These are phyloP conservation scores for Synodontis membranacea DNA, from an alignment of 2,113 vertebrate species.

Conservation along the genomic window DNA sequence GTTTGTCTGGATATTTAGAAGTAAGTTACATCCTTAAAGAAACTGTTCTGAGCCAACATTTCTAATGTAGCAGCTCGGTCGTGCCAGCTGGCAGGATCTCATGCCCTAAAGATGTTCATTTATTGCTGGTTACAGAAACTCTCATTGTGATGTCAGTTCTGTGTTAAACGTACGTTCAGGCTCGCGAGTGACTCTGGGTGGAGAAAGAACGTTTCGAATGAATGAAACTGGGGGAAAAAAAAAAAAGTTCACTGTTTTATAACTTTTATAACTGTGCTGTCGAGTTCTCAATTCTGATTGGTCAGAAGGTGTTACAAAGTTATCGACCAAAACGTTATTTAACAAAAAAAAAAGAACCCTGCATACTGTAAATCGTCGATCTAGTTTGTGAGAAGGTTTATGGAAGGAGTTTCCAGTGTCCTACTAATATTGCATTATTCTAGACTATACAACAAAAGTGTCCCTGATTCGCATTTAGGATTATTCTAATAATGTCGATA, in stretches of 20 bases:
- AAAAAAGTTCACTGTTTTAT: too few species aligned
- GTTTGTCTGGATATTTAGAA: not conserved
- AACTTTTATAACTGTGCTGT: not conserved
- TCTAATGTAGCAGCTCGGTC: not conserved
- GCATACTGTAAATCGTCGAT: not conserved
- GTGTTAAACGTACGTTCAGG: not conserved
- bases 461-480: not conserved
- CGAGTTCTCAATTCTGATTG: not conserved
- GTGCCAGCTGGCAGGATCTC: conserved; percentile 1
- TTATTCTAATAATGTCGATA: not conserved
- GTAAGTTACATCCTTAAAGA: not conserved
- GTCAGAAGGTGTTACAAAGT: not conserved
- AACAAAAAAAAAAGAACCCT: not conserved
- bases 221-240: not conserved
- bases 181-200: not conserved
- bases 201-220: not conserved
- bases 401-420: not conserved
- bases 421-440: not conserved
- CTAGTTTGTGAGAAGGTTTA: not conserved
- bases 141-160: not conserved
- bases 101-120: not conserved
- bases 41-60: not conserved
- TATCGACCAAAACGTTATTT: not conserved
- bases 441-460: not conserved
- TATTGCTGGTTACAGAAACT: not conserved